Evolutionary conservation across 2,113 vertebrate genomes (phyloP).

Genomic region (Prolemur simus): DNA sequence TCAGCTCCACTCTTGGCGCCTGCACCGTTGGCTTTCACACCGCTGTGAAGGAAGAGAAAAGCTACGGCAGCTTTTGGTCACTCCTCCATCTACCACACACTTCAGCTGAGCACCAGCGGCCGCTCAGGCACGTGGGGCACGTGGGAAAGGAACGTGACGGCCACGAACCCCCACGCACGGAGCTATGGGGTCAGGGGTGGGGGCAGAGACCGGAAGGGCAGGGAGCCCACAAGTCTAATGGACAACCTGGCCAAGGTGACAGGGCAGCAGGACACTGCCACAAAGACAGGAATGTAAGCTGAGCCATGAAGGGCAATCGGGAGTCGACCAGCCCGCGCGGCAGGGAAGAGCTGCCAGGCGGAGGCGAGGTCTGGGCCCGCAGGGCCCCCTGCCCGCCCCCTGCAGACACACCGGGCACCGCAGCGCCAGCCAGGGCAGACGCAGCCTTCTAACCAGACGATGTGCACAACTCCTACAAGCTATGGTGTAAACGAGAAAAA

Average conservation of each 20-base stretch:
- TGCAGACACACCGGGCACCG: too few species aligned
- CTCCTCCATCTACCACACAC: too few species aligned
- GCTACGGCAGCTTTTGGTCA: neutral
- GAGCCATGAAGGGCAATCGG: neutral
- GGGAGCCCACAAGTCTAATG: neutral
- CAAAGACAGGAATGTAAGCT: neutral
- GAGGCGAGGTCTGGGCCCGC: neutral
- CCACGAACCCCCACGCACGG: fast-evolving
- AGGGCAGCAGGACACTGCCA: neutral
- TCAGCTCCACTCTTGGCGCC: neutral
- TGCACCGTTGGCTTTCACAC: neutral
- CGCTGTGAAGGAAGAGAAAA: neutral
- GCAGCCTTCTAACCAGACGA: fast-evolving
- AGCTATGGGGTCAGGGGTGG: too few species aligned
- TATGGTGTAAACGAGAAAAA: neutral
- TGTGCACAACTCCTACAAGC: neutral
- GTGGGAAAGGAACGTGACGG: too few species aligned
- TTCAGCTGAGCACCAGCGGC: neutral
- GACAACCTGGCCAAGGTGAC: neutral
- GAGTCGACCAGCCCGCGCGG: neutral
- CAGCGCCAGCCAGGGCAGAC: neutral
- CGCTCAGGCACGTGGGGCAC: neutral
- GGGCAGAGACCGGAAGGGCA: fast-evolving
- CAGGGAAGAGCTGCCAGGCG: neutral
- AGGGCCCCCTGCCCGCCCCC: too few species aligned